phyloP scores from a whole-genome alignment of 64 coral and sea anemone species.

The Dendrophyllia cribrosa region DNA sequence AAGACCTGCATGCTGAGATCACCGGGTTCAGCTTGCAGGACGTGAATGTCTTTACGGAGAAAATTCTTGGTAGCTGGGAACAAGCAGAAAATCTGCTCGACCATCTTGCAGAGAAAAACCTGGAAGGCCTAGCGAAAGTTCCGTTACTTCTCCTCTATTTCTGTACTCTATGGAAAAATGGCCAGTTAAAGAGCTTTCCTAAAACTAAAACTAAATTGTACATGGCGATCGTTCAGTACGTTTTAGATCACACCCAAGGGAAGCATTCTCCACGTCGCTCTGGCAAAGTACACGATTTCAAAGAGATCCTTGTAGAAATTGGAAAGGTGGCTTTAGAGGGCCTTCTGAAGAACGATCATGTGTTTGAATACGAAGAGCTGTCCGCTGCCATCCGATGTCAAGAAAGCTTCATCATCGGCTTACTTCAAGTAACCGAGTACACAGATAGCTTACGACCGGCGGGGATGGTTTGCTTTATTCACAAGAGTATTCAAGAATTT shows the following conservation, averaged over 20 bases:
- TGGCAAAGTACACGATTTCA: not conserved
- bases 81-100: not conserved
- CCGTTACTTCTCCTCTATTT: slow-evolving; percentile 2
- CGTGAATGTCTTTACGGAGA: not conserved
- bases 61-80: not conserved
- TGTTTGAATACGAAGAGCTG: not conserved
- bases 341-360: not conserved
- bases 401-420: not conserved
- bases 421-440: not conserved
- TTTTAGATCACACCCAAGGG: not conserved
- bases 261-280: not conserved
- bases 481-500: slow-evolving; percentile 31
- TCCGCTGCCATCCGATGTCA: not conserved
- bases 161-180: not conserved
- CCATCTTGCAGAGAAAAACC: not conserved
- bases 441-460: not conserved
- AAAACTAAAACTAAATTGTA: not conserved
- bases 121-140: not conserved
- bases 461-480: slow-evolving; percentile 5
- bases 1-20: not conserved
- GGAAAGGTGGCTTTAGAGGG: slow-evolving; percentile 12
- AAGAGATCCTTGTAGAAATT: not conserved
- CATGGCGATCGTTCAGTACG: not conserved
- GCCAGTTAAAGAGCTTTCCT: not conserved
- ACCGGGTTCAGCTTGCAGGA: not conserved